Base-by-base conservation (phyloP, 2,113 vertebrate species). In the Pao palembangensis region DNA sequence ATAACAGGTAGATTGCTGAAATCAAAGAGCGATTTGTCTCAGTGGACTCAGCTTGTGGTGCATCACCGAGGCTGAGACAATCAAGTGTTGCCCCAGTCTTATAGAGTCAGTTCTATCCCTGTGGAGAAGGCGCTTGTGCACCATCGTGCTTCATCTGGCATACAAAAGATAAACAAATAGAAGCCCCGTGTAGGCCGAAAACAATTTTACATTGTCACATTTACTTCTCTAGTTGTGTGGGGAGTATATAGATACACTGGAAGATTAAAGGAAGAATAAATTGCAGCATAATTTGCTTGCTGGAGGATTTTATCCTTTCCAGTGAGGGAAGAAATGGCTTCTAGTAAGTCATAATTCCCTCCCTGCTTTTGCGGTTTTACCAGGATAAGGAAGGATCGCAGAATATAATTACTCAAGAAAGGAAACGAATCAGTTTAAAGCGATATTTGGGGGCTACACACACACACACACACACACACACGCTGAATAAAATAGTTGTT, bases 351-450 rank as follows among this genome's bases (percentile, higher is more conserved):
- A 43, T 71, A 66, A 77, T 70, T 74, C 60, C 59, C 20, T 53
- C 25, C 1, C 17, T 58, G 58, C 41, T 61, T 61, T 0, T 16
- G 44, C 19, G 23, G 58, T 38, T 65, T 77, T 73, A 25, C 48
- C 19, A 20, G 67, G 64, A 67, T 70, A 47, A 64, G 20, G 61
- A 10, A 21, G 58, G 58, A 76, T 68, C 61, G 55, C 54, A 61
- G 60, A 73, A 71, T 69, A 58, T 67, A 10, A 56, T 65, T 55
- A 54, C 46, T 48, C 58, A 55, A 28, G 19, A 11, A 58, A 46
- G 23, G 66, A 42, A 69, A 69, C 71, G 68, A 85, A 85, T 78
- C 68, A 75, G 23, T 59, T 61, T 21, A 46, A 17, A 47, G 21
- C n/a, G 8, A 57, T 54, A 73, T 73, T 51, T 55, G 68, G 55